Evolutionary conservation across 2,113 vertebrate species (phyloP).

Genomic region (Labeo catla): DNA sequence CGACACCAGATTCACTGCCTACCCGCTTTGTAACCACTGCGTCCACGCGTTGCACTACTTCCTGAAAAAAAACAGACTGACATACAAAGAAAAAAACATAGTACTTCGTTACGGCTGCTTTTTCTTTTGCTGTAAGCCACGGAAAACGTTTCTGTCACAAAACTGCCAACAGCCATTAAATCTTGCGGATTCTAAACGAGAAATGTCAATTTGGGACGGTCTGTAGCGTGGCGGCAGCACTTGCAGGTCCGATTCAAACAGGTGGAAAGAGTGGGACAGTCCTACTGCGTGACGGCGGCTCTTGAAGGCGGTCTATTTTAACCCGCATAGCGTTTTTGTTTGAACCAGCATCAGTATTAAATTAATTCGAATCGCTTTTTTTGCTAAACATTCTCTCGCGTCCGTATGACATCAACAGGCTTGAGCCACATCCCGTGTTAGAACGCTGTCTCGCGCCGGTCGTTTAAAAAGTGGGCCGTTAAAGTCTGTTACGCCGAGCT

Average conservation of each 20-base stretch:
- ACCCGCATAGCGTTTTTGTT: neutral
- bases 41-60: constrained; percentile 40
- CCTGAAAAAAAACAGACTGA: constrained; percentile 20
- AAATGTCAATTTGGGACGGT: constrained; percentile 11
- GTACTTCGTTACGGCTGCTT: neutral
- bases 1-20: neutral
- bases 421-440: constrained; percentile 20
- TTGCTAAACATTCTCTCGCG: neutral
- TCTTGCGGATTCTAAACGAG: neutral
- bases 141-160: neutral
- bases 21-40: constrained; percentile 30
- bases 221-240: constrained; percentile 16
- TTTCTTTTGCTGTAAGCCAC: neutral
- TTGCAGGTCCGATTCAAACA: constrained; percentile 77
- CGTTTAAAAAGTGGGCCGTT: constrained; percentile 37
- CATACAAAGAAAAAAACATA: neutral
- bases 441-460: constrained; percentile 24
- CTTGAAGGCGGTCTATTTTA: neutral
- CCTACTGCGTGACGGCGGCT: constrained; percentile 18
- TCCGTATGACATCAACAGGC: constrained; percentile 5
- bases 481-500: constrained; percentile 12
- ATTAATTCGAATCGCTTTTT: neutral
- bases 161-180: neutral
- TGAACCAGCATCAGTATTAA: neutral
- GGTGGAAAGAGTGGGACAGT: constrained; percentile 72